Base-by-base conservation (phyloP, 2,797 vertebrate genomes). In the Cheirogaleus major region DNA sequence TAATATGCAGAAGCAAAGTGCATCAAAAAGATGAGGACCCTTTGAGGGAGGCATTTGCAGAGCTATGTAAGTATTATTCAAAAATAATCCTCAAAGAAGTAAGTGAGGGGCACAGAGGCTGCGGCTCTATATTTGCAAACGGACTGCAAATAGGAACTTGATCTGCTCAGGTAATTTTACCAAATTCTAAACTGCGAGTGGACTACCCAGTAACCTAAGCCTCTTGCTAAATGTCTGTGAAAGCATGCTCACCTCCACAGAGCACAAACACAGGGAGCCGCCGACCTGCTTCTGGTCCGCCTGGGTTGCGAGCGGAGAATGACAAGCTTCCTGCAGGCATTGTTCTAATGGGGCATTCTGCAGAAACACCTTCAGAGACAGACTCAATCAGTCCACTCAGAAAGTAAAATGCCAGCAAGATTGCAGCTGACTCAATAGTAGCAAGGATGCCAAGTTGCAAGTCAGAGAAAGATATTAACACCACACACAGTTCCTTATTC, bases 161-260 rank as follows among this genome's bases (percentile, higher is more conserved):
- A 98, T 94, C 97, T 83, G 87, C 48, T 96, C 95, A 96, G 97
- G 95, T 98, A 96, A 92, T 98, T 98, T 97, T 98, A 97, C 67
- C 30, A 97, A 93, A 92, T 92, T 89, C 72, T 4, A 92, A 98
- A 85, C 92, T 70, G 63, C 27, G 43, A 63, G n/a, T 85, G 63
- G 90, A 65, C 96, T 93, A 96, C 82, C 41, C 82, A 96, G 97
- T 95, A 98, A 98, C 97, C 96, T 98, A 98, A 98, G 97, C 85
- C 98, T 98, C 98, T 98, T 98, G 98, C 97, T 96, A 98, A 98
- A 98, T 98, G 93, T 93, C 98, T 97, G 97, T 98, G 96, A 98
- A 98, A 98, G 96, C 88, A 95, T 95, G 95, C 96, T 98, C 32
- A 96, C 97, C 90, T 81, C 90, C 59, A 76, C 3, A 43, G 87